phyloP scores from a whole-genome alignment of 2,797 vertebrate species.

The Merluccius polli region DNA sequence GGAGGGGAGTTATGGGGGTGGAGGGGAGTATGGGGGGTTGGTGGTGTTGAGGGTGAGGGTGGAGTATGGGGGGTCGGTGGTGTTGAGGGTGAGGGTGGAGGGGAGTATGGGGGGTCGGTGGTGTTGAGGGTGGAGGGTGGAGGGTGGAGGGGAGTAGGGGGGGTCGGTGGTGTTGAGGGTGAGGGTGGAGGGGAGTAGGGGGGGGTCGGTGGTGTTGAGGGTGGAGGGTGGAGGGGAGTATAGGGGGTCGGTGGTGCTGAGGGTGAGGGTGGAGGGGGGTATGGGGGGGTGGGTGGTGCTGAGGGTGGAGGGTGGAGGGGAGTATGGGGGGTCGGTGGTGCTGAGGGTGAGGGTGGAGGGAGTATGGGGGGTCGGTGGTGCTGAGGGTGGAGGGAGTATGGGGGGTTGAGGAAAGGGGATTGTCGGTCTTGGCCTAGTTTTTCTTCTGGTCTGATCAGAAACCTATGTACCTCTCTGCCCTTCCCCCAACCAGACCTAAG shows the following conservation, averaged over 20 bases:
- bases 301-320: background rate
- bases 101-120: constrained; percentile 41
- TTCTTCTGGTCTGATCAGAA: constrained; percentile 76
- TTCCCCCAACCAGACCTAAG: constrained; percentile 76
- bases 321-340: background rate
- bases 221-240: background rate
- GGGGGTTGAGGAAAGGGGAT: constrained; percentile 59
- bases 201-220: constrained; percentile 24
- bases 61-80: background rate
- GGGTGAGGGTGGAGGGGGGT: background rate
- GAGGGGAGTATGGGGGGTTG: constrained; percentile 45
- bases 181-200: constrained; percentile 20
- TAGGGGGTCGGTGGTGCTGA: background rate
- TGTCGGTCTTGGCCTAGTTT: constrained; percentile 75
- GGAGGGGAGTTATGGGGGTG: background rate
- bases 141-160: background rate
- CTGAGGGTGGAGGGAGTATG: constrained; percentile 17
- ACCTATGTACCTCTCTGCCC: constrained; percentile 77
- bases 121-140: too few species aligned
- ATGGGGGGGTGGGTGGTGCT: background rate
- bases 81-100: background rate
- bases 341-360: background rate
- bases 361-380: background rate
- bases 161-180: background rate
- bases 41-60: too few species aligned